Evolutionary conservation across 2,888 invertebrate genomes (phyloP).

Genomic region (Ernsta delagoae): DNA sequence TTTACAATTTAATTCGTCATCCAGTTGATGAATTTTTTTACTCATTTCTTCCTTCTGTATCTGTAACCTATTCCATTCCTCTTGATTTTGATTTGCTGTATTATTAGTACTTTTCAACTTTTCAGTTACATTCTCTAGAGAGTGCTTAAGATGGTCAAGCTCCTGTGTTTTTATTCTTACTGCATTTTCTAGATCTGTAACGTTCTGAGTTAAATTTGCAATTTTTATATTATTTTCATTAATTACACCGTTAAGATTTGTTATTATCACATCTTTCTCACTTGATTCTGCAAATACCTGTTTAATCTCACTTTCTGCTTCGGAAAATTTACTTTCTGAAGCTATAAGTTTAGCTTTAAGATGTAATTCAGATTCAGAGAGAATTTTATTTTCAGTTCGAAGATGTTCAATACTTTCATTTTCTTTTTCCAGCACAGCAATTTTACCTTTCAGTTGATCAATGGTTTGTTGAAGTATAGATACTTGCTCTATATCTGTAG

Average conservation of each 20-base stretch:
- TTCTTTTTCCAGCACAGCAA: constrained; percentile 51
- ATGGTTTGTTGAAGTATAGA: constrained; percentile 50
- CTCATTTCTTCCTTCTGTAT: constrained; percentile 61
- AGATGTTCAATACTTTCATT: constrained; percentile 54
- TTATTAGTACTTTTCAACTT: constrained; percentile 48
- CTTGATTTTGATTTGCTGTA: constrained; percentile 51
- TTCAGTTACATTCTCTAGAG: constrained; percentile 51
- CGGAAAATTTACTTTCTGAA: constrained; percentile 62
- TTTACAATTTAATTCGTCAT: constrained; percentile 60
- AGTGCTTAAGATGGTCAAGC: constrained; percentile 57
- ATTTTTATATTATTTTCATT: constrained; percentile 54
- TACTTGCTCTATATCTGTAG: constrained; percentile 45
- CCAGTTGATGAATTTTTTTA: constrained; percentile 55
- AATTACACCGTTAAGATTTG: constrained; percentile 59
- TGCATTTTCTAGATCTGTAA: constrained; percentile 56
- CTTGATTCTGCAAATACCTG: constrained; percentile 65
- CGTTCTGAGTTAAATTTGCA: constrained; percentile 51
- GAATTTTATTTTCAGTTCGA: constrained; percentile 59
- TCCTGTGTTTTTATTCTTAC: constrained; percentile 60
- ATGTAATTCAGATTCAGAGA: constrained; percentile 54
- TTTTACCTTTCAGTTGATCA: constrained; percentile 54
- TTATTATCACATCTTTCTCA: constrained; percentile 71
- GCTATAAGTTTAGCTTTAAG: constrained; percentile 61
- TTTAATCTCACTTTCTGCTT: constrained; percentile 72
- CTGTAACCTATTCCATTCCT: constrained; percentile 59